phyloP scores from a whole-genome alignment of 2,797 vertebrate species.

The Luscinia luscinia region DNA sequence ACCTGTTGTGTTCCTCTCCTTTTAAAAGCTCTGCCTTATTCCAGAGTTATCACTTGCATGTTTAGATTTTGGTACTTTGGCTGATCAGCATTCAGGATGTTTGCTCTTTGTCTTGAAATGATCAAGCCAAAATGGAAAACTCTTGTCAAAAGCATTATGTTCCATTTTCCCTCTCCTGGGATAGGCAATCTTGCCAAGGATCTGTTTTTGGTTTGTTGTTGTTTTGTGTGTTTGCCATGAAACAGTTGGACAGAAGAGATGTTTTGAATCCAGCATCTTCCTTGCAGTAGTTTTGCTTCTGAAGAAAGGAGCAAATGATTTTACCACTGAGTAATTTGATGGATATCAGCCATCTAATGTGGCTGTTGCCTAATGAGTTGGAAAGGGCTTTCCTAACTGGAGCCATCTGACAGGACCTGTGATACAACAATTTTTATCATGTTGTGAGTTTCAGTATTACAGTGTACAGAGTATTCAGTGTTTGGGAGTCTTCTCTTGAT shows the following conservation, averaged over 20 bases:
- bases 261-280: background rate
- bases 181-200: background rate
- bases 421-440: background rate
- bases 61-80: background rate
- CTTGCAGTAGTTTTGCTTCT: background rate
- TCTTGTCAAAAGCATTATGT: background rate
- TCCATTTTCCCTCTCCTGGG: background rate
- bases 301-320: background rate
- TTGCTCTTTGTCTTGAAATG: background rate
- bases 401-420: background rate
- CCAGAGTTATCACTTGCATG: rapidly evolving
- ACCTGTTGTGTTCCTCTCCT: background rate
- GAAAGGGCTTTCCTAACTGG: background rate
- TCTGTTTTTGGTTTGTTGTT: background rate
- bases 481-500: background rate
- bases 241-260: background rate
- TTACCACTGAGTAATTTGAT: background rate
- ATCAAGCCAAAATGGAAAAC: background rate
- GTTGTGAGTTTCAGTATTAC: background rate
- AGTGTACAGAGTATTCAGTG: background rate
- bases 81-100: background rate
- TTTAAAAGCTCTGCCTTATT: background rate
- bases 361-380: background rate
- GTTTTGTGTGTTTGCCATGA: background rate
- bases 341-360: background rate